phyloP scores from a whole-genome alignment of 2,797 vertebrate genomes.

The Choloepus didactylus region DNA sequence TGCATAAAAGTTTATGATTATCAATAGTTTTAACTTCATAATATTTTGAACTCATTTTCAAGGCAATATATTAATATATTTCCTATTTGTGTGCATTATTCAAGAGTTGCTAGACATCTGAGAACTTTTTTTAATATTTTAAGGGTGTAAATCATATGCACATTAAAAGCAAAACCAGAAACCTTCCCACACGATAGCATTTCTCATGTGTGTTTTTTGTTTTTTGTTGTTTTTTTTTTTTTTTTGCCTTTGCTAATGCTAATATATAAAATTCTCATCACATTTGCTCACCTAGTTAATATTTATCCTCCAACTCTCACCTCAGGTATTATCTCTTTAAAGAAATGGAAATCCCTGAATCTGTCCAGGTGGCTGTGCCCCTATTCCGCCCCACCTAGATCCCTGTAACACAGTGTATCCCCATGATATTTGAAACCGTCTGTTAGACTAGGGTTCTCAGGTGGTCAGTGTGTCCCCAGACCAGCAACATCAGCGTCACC shows the following conservation, averaged over 20 bases:
- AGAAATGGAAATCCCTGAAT: neutral
- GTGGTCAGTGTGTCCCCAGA: neutral
- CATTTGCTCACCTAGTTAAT: neutral
- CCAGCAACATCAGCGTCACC: neutral
- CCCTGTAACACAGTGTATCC: neutral
- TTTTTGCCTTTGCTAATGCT: neutral
- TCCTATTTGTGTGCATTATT: neutral
- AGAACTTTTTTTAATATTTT: neutral
- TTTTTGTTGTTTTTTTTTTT: too few relatives aligned
- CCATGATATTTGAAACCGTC: neutral
- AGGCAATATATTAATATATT: neutral
- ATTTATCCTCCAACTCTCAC: neutral
- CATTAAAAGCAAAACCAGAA: neutral
- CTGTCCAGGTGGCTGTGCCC: neutral
- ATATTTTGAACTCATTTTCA: neutral
- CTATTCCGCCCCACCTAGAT: neutral
- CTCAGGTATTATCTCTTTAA: neutral
- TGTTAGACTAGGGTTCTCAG: neutral
- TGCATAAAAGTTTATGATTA: neutral
- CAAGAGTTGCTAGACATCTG: neutral
- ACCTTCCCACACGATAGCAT: neutral
- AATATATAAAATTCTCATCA: neutral
- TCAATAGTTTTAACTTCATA: neutral
- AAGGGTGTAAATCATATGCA: neutral
- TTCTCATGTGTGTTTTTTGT: neutral